These are phyloP conservation scores for Plotosus lineatus DNA, from an alignment of 2,113 vertebrate species.

Conservation along the genomic window DNA sequence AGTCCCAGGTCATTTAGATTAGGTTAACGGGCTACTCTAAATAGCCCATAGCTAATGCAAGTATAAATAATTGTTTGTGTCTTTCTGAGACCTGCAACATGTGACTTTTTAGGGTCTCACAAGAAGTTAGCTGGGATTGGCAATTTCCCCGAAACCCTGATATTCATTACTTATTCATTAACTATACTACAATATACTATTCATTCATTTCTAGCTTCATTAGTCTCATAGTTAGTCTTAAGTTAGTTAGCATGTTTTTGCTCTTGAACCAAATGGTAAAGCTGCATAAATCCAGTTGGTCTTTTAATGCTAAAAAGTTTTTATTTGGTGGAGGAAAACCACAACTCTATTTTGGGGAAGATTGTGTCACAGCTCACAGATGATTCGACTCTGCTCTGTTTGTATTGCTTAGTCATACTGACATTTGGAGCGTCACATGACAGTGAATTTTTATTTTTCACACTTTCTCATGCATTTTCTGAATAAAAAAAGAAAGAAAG, in stretches of 20 bases:
- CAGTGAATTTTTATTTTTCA: neutral
- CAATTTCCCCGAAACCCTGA: too few species aligned
- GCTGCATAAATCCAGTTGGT: neutral
- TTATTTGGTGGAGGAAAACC: neutral
- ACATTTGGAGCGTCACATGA: neutral
- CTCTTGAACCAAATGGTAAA: neutral
- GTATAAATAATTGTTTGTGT: too few species aligned
- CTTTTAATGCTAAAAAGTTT: neutral
- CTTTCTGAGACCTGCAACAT: too few species aligned
- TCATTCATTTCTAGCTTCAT: neutral
- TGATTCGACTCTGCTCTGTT: neutral
- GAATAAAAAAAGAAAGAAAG: neutral
- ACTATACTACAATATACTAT: too few species aligned
- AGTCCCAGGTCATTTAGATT: too few species aligned
- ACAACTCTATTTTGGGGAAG: neutral
- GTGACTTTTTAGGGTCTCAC: too few species aligned
- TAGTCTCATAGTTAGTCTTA: neutral
- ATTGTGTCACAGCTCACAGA: constrained; percentile 14
- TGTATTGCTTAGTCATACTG: constrained; percentile 2
- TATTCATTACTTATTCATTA: too few species aligned
- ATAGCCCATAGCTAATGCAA: too few species aligned
- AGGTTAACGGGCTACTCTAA: too few species aligned
- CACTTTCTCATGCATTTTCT: neutral
- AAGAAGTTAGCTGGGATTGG: too few species aligned
- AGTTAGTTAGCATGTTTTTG: neutral